Conservation (phyloP, 1,140 invertebrate species). For the Drosophila nasuta region DNA sequence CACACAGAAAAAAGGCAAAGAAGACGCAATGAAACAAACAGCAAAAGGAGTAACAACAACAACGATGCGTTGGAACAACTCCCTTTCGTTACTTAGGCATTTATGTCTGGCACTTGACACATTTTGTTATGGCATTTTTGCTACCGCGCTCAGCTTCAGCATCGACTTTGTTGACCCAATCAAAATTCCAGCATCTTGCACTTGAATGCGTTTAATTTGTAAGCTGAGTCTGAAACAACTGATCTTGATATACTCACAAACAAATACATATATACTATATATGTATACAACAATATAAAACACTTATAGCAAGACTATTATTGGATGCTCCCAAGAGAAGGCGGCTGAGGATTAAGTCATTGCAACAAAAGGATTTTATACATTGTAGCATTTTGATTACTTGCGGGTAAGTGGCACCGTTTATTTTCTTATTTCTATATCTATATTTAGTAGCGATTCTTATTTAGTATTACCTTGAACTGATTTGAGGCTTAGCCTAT, state of each 20-base stretch:
- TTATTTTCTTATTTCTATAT: neutral
- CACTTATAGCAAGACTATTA: constrained; percentile 7
- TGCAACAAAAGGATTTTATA: neutral
- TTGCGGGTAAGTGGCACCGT: neutral
- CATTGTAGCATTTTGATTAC: neutral
- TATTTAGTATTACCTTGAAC: no score
- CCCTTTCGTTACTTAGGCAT: constrained; percentile 70
- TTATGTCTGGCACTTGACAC: constrained; percentile 83
- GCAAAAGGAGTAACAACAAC: constrained; percentile 12
- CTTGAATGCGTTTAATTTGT: constrained; percentile 83
- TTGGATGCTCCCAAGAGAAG: neutral
- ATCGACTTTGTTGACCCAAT: constrained; percentile 72
- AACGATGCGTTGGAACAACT: constrained; percentile 1
- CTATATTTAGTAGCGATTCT: neutral
- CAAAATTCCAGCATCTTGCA: constrained; percentile 79
- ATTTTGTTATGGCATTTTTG: constrained; percentile 83
- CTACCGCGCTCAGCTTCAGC: constrained; percentile 46
- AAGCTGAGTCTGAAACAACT: constrained; percentile 45
- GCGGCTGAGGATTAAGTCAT: constrained; percentile 11
- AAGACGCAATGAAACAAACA: constrained; percentile 57
- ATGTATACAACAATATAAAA: constrained; percentile 6
- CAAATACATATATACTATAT: neutral
- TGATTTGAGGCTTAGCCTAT: no score
- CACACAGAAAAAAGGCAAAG: constrained; percentile 52
- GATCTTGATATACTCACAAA: constrained; percentile 1